phyloP scores from a whole-genome alignment of 2,888 invertebrate genomes.

The Ophion costatus region DNA sequence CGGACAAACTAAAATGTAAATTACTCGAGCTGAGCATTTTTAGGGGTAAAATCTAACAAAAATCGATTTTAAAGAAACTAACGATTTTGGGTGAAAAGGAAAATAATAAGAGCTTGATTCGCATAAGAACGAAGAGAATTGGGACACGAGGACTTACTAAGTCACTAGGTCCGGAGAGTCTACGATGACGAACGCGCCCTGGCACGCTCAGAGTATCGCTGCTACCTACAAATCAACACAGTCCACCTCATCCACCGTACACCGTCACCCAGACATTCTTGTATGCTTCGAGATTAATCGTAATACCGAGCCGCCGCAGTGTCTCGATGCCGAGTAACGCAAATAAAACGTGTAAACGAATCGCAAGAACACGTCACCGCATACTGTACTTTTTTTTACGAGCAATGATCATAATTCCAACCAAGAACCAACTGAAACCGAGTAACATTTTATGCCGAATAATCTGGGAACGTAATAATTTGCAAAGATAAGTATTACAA shows the following conservation, averaged over 20 bases:
- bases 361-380: background rate
- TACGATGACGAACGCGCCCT: constrained; percentile 77
- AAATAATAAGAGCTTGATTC: constrained; percentile 24
- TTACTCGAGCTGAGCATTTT: background rate
- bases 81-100: constrained; percentile 31
- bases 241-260: constrained; percentile 42
- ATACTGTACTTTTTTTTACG: background rate
- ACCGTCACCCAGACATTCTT: constrained; percentile 14
- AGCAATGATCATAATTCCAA: background rate
- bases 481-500: background rate
- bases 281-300: background rate
- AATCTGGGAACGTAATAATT: background rate
- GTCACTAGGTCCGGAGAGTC: constrained; percentile 81
- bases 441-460: background rate
- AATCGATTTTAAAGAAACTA: constrained; percentile 9
- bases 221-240: constrained; percentile 81
- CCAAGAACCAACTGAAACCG: background rate
- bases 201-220: constrained; percentile 79
- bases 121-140: constrained; percentile 67
- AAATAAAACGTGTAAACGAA: background rate
- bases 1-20: background rate
- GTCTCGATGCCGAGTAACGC: background rate
- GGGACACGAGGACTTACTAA: constrained; percentile 79
- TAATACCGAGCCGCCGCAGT: background rate
- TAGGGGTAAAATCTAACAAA: constrained; percentile 4